Conservation (phyloP, 2,888 invertebrate species). For the Zygothrica quintamaculata region DNA sequence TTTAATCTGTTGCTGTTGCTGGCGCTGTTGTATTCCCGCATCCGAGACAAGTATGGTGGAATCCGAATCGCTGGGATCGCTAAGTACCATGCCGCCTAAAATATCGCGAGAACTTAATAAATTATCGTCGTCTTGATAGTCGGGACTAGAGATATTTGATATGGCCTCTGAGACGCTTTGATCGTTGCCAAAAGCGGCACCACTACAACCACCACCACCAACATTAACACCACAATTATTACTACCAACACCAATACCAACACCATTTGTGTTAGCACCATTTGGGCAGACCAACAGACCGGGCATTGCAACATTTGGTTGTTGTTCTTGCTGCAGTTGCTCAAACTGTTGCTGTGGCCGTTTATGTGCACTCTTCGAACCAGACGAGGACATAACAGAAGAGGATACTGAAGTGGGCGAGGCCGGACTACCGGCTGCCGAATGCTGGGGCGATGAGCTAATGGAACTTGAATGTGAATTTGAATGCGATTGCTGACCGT, state of each 20-base stretch:
- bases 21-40: conserved; percentile 85
- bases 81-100: conserved; percentile 92
- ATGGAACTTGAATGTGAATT: conserved; percentile 85
- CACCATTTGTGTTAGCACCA: conserved; percentile 56
- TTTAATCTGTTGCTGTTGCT: conserved; percentile 81
- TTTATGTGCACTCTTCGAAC: conserved; percentile 87
- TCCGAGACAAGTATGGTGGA: conserved; percentile 94
- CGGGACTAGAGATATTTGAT: conserved; percentile 95
- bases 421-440: conserved; percentile 88
- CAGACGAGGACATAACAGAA: conserved; percentile 93
- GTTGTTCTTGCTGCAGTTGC: conserved; percentile 44
- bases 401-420: conserved; percentile 95
- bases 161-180: conserved; percentile 94
- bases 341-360: conserved; percentile 56
- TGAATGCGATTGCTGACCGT: conserved; percentile 81
- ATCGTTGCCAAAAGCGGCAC: conserved; percentile 86
- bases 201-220: conserved; percentile 54
- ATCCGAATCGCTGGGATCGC: conserved; percentile 95
- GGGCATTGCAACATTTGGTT: conserved; percentile 64
- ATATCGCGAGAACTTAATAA: conserved; percentile 90
- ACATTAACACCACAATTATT: conserved; percentile 53
- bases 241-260: no score
- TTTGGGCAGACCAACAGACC: conserved; percentile 82
- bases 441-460: conserved; percentile 86
- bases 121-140: conserved; percentile 94